Base-by-base conservation (phyloP, 1,140 invertebrate genomes). In the Trichonephila inaurata region DNA sequence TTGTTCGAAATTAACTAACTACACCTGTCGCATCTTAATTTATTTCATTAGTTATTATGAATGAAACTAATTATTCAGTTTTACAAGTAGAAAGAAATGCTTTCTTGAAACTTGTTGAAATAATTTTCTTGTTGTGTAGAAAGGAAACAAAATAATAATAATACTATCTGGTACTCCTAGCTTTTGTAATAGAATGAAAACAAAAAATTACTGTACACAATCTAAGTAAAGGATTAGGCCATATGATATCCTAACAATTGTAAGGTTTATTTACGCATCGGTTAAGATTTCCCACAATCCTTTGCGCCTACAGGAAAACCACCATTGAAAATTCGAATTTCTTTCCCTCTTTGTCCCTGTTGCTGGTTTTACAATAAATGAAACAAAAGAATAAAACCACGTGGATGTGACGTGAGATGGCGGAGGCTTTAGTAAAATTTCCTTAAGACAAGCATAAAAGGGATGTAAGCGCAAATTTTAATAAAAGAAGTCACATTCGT, bases 371-470 rank as follows among this genome's bases (percentile, higher is more conserved):
- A 62, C 44, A 82, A 28, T 51, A 19, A 77, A 66, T 44, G 58
- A 87, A 87, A 92, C 64, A 64, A 77, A 91, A 92, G 83, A 87
- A 85, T 7, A 91, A 87, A 8, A 92, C 62, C 91, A 92, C 91
- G 91, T 92, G 91, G n/a, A 33, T 61, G 91, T 92, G 91, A 92
- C 91, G 91, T 92, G 44, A 10, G 82, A 19, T 87, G 82, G 60
- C 91, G 51, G 12, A 14, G 33, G 28, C 91, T 64, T 85, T 24
- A 7, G 14, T 12, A 72, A 87, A 72, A 92, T 92, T 92, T 92
- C 91, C 91, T 92, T 92, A 87, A 87, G 91, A 44, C 83, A 66
- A 21, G 24, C 91, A 87, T 92, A 92, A 92, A 28, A 92, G 61
- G 91, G 83, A 33, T 33, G 19, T 89, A 60, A 33, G 88, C 64